Conservation (phyloP, 2,113 vertebrate genomes). For the Grammatotria lemairii region DNA sequence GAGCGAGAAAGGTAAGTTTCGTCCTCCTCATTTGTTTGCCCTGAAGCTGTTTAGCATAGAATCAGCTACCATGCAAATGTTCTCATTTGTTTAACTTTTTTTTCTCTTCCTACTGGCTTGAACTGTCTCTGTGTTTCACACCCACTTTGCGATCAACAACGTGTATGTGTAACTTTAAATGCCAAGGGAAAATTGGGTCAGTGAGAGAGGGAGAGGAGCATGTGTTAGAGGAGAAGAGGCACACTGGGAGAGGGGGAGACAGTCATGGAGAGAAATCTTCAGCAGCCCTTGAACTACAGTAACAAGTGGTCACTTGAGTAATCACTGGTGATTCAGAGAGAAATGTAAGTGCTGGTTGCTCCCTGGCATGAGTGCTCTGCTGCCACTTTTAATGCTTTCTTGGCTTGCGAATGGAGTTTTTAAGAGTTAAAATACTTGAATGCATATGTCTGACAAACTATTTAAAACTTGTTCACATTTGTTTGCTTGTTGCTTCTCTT, state of each 20-base stretch:
- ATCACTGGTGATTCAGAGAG: conserved; percentile 60
- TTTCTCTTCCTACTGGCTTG: neutral
- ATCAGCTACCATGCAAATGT: neutral
- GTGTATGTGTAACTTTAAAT: conserved; percentile 61
- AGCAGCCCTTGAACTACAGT: conserved; percentile 43
- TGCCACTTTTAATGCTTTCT: neutral
- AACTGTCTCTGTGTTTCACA: conserved; percentile 22
- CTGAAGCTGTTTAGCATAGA: conserved; percentile 1
- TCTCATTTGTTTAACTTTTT: neutral
- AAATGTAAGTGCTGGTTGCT: conserved; percentile 61
- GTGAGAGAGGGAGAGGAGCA: conserved; percentile 25
- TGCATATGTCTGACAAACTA: neutral
- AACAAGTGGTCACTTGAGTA: conserved; percentile 65
- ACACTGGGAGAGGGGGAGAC: conserved; percentile 30
- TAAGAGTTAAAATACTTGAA: neutral
- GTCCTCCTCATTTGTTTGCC: conserved; percentile 15
- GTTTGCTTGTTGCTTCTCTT: neutral
- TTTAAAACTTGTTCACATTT: neutral
- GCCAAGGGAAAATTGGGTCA: conserved; percentile 51
- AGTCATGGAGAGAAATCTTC: conserved; percentile 47
- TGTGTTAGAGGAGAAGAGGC: conserved; percentile 35
- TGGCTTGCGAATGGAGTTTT: neutral
- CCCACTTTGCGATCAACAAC: conserved; percentile 35
- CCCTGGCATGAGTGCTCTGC: conserved; percentile 40
- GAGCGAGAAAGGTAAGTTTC: conserved; percentile 40